Evolutionary conservation across 1,140 invertebrate species (phyloP).

Genomic region (Cydia strobilella): DNA sequence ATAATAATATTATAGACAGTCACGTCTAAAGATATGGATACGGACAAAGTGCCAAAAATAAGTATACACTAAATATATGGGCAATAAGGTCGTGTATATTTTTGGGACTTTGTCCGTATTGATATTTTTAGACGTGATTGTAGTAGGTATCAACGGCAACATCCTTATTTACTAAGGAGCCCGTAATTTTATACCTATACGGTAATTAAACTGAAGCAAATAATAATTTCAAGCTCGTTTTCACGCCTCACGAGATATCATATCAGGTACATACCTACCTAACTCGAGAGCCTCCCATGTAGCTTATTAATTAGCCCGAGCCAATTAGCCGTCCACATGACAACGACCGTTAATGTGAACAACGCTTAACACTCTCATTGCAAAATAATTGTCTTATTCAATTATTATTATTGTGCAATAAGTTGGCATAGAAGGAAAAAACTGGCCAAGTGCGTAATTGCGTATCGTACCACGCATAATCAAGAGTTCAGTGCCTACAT

Average conservation of each 20-base stretch:
- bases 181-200: background rate
- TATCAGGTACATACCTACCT: background rate
- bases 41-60: too few species aligned
- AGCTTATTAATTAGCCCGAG: conserved; percentile 10
- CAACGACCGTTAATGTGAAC: conserved; percentile 14
- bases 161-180: background rate
- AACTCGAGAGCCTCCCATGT: conserved; percentile 3
- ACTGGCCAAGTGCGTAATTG: too few species aligned
- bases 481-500: too few species aligned
- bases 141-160: background rate
- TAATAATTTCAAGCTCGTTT: conserved; percentile 4
- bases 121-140: too few species aligned
- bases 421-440: too few species aligned
- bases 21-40: too few species aligned
- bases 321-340: conserved; percentile 19
- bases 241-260: background rate
- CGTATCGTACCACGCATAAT: too few species aligned
- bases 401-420: too few species aligned
- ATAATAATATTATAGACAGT: too few species aligned
- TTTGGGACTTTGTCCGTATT: too few species aligned
- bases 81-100: too few species aligned
- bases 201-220: background rate
- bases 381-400: background rate
- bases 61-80: too few species aligned
- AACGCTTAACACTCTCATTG: background rate